Base-by-base conservation (phyloP, 2,113 vertebrate genomes). In the Ophthalmotilapia sp. region DNA sequence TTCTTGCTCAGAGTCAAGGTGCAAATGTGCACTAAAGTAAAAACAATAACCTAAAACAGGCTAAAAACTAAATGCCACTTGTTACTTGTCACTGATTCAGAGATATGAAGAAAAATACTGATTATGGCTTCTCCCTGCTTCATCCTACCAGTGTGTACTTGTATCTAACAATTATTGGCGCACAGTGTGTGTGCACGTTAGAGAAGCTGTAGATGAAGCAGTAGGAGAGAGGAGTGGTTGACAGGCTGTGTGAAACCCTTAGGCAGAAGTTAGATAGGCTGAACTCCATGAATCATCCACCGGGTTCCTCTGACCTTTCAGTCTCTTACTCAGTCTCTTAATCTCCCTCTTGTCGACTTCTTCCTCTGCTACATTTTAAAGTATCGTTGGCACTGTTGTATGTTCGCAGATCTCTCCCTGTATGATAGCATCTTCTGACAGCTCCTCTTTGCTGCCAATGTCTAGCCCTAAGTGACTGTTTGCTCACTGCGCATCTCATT, bases 271-370 rank as follows among this genome's bases (percentile, higher is more conserved):
- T 87, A 75, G 83, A 95, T 90, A 82, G 73, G 54, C 86, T 79
- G 84, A 90, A 93, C 89, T 93, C 58, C 81, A 75, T 93, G 93
- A 94, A 88, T 95, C 93, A 92, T 90, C 87, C 65, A 10, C 88
- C 5, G 80, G 79, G 73, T 90, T 90, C 89, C 88, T 92, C 80
- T 93, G 91, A 94, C 92, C 92, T 94, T 88, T 94, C 86, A 80
- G 81, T 90, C 83, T 89, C 80, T 84, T 56, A 21, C 88, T 58
- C 55, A 58, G 55, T 58, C 56, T 81, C 89, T 79, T 83, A 84
- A 79, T 89, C 86, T 92, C 68, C 31, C 79, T 55, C 87, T 91
- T 86, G n/a, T 65, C 17, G n/a, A 83, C 88, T 90, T 90, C 90
- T 53, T 86, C 82, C 84, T 23, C 86, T 1, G 80, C 29, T 83